Conservation (phyloP, 1,140 invertebrate species). For the Aphelinus atriplicis region DNA sequence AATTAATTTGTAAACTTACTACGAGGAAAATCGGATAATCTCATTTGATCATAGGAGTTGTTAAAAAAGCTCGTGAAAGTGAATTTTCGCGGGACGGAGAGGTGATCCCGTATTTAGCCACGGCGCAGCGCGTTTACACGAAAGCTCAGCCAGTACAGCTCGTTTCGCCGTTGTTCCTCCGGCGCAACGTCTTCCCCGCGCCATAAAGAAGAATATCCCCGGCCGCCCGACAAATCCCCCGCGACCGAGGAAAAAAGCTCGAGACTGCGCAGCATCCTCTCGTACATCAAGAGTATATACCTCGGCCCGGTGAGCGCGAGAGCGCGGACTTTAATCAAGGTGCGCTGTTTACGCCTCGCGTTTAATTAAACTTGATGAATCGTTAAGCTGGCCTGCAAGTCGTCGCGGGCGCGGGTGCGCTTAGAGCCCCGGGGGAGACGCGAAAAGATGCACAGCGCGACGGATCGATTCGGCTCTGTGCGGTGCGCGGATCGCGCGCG, state of each 20-base stretch:
- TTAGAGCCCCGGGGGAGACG: neutral
- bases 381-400: conserved; percentile 21
- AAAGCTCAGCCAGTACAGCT: too few species aligned
- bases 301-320: too few species aligned
- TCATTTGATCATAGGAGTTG: too few species aligned
- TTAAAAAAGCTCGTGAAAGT: too few species aligned
- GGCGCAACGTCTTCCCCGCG: neutral
- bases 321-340: conserved; percentile 29
- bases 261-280: too few species aligned
- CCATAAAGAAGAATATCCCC: conserved; percentile 5
- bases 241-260: neutral
- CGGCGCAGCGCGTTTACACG: too few species aligned
- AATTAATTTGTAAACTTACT: too few species aligned
- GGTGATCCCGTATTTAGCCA: too few species aligned
- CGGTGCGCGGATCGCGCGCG: neutral
- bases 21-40: too few species aligned
- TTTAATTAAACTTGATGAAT: conserved; percentile 43
- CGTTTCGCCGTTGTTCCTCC: too few species aligned
- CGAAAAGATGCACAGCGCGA: conserved; percentile 7
- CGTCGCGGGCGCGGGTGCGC: neutral
- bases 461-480: conserved; percentile 31
- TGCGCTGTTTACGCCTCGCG: conserved; percentile 25
- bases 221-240: neutral
- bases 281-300: too few species aligned
- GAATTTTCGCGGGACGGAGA: too few species aligned